phyloP scores from a whole-genome alignment of 2,113 vertebrate species.

The Gadus macrocephalus region DNA sequence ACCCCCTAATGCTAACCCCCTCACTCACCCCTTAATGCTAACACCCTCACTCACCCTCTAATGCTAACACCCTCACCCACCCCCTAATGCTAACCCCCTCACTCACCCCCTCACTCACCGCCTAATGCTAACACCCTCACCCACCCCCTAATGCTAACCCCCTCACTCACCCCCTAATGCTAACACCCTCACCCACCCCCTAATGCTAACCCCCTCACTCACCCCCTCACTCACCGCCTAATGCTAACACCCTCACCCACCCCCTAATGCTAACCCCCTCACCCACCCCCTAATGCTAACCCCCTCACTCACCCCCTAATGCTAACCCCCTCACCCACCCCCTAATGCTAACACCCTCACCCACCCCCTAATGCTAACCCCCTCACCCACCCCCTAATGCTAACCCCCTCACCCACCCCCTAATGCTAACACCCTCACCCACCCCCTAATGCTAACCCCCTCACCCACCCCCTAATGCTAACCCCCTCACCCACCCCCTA shows the following conservation, averaged over 20 bases:
- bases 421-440: neutral
- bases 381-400: neutral
- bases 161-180: slow-evolving; percentile 11
- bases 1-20: neutral
- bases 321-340: neutral
- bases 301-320: neutral
- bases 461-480: slow-evolving; percentile 1
- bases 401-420: neutral
- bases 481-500: neutral
- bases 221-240: neutral
- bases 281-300: slow-evolving; percentile 6
- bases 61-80: slow-evolving; percentile 6
- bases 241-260: neutral
- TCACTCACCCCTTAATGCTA: neutral
- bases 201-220: neutral
- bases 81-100: neutral
- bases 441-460: neutral
- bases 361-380: neutral
- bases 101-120: slow-evolving; percentile 1
- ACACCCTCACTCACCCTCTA: neutral
- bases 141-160: no score
- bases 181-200: neutral
- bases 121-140: no score
- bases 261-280: neutral
- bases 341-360: neutral